phyloP scores from a whole-genome alignment of 2,888 invertebrate species.

The Gryllus longicercus region DNA sequence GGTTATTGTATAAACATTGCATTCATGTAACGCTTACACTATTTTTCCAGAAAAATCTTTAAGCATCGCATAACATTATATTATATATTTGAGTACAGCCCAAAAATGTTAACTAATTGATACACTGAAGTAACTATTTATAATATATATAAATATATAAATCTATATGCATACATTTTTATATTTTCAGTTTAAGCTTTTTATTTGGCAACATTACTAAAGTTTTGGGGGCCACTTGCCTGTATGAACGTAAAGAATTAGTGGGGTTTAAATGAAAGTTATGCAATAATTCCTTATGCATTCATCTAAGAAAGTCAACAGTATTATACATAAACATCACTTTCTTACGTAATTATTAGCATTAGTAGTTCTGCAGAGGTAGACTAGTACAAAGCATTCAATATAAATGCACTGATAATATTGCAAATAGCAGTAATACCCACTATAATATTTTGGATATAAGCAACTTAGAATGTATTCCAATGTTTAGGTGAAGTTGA shows the following conservation, averaged over 20 bases:
- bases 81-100: too few relatives aligned
- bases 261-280: background rate
- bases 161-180: background rate
- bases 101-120: too few relatives aligned
- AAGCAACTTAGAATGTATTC: too few relatives aligned
- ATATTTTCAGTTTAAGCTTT: background rate
- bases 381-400: background rate
- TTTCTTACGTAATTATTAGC: background rate
- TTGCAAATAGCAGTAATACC: background rate
- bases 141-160: background rate
- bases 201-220: background rate
- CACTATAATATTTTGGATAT: background rate
- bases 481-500: too few relatives aligned
- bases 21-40: background rate
- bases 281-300: too few relatives aligned
- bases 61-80: background rate
- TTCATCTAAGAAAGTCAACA: background rate
- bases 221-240: background rate
- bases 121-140: background rate
- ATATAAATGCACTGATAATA: background rate
- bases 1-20: background rate
- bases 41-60: background rate
- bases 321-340: background rate
- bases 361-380: background rate
- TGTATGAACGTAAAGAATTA: background rate